Evolutionary conservation across 2,113 vertebrate species (phyloP), one percentile per base, ranked within the genome.

Genomic region (Amblyornis subalaris): DNA sequence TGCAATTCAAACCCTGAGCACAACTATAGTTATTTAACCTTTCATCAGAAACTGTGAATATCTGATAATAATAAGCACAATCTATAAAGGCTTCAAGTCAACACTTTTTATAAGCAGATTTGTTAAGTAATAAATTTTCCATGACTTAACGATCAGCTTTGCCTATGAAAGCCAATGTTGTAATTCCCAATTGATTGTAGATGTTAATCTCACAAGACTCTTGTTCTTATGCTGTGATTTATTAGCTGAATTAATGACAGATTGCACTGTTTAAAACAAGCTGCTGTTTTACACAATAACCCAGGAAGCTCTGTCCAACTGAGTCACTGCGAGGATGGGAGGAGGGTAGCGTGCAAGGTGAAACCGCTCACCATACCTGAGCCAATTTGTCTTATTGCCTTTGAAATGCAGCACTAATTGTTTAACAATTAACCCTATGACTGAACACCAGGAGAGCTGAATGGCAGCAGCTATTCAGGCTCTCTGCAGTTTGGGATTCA

Each of bases 151-250:
- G 85, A 97, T 96, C 97, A 92, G 95, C 88, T 91, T 91, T 73
- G 84, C 92, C 93, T 95, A 93, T 92, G 92, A 97, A 96, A 97
- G 92, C 93, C 94, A 94, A 96, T 93, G 93, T 76, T 95, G 96
- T 97, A 97, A 97, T 97, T 97, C 97, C 96, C 97, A 97, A 97
- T 96, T 97, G 97, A 98, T 97, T 96, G 94, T 96, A 96, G 97
- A 97, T 97, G 95, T 97, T 97, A 97, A 97, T 97, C 97, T 97
- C 92, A 47, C 93, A 95, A 96, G 93, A 96, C 93, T 97, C 96
- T 96, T 92, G 96, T 97, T 98, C 96, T 97, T 90, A 80, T 22
- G 66, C 87, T 78, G 95, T 95, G 94, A 97, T 97, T 98, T 97
- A 98, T 97, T 97, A 96, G 87, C 91, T 94, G 96, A 97, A 98